These are phyloP conservation scores for Hemicordylus capensis DNA, from an alignment of 2,113 vertebrate species.

Conservation along the genomic window DNA sequence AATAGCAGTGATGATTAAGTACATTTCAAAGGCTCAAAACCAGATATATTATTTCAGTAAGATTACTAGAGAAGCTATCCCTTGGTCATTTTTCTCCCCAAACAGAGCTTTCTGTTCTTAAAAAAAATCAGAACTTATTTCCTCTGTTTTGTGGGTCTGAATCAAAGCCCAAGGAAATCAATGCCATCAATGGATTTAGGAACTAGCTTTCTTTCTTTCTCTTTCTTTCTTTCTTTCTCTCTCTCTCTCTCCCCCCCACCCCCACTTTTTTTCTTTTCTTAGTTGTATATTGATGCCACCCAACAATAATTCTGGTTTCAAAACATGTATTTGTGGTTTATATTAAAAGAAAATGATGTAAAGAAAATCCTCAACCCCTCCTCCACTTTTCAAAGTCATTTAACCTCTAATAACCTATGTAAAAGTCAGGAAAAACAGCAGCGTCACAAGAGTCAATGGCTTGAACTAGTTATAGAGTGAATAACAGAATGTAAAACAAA, in stretches of 20 bases:
- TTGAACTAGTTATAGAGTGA: not conserved
- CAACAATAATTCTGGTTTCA: conserved; percentile 19
- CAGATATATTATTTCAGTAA: not conserved
- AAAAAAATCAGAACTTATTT: not conserved
- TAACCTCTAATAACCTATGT: conserved; percentile 34
- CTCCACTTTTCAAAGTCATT: not conserved
- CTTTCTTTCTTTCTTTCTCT: no score
- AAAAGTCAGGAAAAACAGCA: not conserved
- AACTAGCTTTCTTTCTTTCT: not conserved
- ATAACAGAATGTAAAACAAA: conserved; percentile 46
- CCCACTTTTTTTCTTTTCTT: not conserved
- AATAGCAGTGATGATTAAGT: not conserved
- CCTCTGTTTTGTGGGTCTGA: not conserved
- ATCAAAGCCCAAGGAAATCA: not conserved
- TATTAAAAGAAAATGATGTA: conserved; percentile 12
- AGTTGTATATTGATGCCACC: not conserved
- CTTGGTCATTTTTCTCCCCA: not conserved
- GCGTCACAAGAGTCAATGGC: conserved; percentile 1
- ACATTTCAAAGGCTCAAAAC: not conserved
- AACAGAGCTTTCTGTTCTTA: not conserved
- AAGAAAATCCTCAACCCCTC: not conserved
- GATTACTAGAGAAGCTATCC: not conserved
- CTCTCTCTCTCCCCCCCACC: no score
- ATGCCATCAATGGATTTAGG: not conserved
- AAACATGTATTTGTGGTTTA: conserved; percentile 28